A percentile compares a stretch with the other conserved stretches of the same genome.
These are phyloP conservation scores for Montipora capricornis DNA, from an alignment of 64 coral and sea anemone genomes.

Conservation along the genomic window DNA sequence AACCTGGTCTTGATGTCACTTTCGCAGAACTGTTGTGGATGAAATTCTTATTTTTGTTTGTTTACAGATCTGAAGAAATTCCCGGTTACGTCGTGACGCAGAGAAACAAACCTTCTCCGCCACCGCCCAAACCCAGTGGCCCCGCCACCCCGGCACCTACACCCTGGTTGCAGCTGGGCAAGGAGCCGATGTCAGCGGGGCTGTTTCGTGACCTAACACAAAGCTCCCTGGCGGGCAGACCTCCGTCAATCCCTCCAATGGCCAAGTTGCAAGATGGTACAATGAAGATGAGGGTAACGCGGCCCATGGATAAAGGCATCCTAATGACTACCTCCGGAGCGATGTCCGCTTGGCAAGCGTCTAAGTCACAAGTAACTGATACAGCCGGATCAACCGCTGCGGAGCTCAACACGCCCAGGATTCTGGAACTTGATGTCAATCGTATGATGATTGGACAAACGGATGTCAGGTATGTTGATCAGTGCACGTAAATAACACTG, in stretches of 20 bases:
- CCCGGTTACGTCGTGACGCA: constrained; percentile 76
- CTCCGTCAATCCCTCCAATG: constrained; percentile 61
- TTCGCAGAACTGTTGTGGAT: neutral
- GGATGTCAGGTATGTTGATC: constrained; percentile 20
- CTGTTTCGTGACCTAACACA: constrained; percentile 56
- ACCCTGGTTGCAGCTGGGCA: constrained; percentile 62
- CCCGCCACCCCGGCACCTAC: constrained; percentile 69
- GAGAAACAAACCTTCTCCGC: constrained; percentile 44
- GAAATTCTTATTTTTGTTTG: neutral
- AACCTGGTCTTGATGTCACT: neutral
- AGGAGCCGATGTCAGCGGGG: constrained; percentile 21
- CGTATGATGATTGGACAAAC: constrained; percentile 88
- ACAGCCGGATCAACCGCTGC: constrained; percentile 11
- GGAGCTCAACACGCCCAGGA: constrained; percentile 49
- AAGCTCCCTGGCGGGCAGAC: constrained; percentile 29
- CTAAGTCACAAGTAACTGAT: constrained; percentile 65
- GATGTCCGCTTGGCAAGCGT: constrained; percentile 23
- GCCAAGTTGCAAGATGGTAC: constrained; percentile 65
- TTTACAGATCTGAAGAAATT: constrained; percentile 42
- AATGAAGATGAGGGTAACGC: constrained; percentile 70
- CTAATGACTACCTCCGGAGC: neutral
- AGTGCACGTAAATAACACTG: neutral
- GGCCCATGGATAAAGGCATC: constrained; percentile 39
- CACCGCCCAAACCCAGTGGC: constrained; percentile 37
- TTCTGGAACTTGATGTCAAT: constrained; percentile 89